Evolutionary conservation across 2,888 invertebrate genomes (phyloP).

Genomic region (Drosophila neoperkinsi): DNA sequence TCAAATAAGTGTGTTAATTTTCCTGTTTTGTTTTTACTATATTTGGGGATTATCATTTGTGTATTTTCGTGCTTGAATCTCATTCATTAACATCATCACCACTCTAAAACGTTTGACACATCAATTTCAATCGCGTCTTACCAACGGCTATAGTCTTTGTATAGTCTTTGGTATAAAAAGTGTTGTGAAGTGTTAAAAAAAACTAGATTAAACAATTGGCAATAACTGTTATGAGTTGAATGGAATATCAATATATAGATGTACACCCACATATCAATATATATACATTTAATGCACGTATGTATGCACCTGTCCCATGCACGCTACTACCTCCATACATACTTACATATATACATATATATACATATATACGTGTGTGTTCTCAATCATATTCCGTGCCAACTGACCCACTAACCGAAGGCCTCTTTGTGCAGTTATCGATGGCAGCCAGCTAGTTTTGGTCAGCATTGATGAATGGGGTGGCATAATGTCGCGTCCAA

Average conservation of each 20-base stretch:
- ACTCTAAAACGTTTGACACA: constrained; percentile 14
- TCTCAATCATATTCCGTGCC: background rate
- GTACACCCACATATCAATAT: constrained; percentile 8
- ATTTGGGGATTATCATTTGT: background rate
- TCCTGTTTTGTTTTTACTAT: background rate
- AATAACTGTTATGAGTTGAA: constrained; percentile 73
- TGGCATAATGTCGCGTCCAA: constrained; percentile 87
- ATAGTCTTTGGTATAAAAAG: constrained; percentile 16
- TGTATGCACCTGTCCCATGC: background rate
- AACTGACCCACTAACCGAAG: constrained; percentile 45
- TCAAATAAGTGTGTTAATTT: background rate
- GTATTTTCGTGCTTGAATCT: background rate
- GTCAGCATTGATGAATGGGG: constrained; percentile 88
- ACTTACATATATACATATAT: constrained; percentile 1
- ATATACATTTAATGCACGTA: constrained; percentile 30
- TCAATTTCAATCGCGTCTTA: constrained; percentile 24
- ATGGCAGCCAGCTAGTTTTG: constrained; percentile 85
- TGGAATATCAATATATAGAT: constrained; percentile 69
- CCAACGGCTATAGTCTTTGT: background rate
- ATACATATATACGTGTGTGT: constrained; percentile 14
- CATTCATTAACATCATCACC: constrained; percentile 1
- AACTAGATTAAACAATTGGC: constrained; percentile 5
- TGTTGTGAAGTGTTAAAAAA: constrained; percentile 46
- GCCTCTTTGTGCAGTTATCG: constrained; percentile 38
- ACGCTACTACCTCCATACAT: background rate